Evolutionary conservation across 2,113 vertebrate genomes (phyloP).

Genomic region (Scomber scombrus): DNA sequence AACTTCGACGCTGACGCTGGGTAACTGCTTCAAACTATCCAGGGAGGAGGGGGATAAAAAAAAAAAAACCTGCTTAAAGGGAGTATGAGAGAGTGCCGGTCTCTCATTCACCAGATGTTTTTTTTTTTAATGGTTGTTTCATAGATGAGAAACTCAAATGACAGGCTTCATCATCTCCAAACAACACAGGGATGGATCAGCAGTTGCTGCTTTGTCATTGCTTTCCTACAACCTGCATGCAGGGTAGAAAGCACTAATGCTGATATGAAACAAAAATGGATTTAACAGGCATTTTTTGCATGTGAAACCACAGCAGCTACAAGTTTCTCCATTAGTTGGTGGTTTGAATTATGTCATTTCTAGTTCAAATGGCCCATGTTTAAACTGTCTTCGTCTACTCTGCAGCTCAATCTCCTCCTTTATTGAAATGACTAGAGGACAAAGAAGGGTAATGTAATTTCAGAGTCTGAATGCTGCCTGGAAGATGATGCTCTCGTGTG

Average conservation of each 20-base stretch:
- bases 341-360: constrained; percentile 5
- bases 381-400: background rate
- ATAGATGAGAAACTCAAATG: constrained; percentile 61
- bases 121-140: constrained; percentile 60
- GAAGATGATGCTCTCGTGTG: constrained; percentile 21
- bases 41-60: constrained; percentile 25
- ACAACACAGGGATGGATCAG: constrained; percentile 27
- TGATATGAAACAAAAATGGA: background rate
- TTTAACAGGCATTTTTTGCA: background rate
- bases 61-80: constrained; percentile 23
- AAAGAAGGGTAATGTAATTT: constrained; percentile 39
- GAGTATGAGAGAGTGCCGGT: constrained; percentile 38
- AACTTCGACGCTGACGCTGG: constrained; percentile 63
- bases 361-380: background rate
- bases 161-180: constrained; percentile 46
- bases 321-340: background rate
- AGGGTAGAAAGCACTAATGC: background rate
- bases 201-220: constrained; percentile 4
- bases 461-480: constrained; percentile 18
- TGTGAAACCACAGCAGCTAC: background rate
- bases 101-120: constrained; percentile 69
- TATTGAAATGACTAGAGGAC: constrained; percentile 18
- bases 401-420: constrained; percentile 21
- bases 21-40: constrained; percentile 64
- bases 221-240: background rate